Evolutionary conservation across 2,888 invertebrate species (phyloP), one percentile per base, ranked within the genome.

Genomic region (Eumerus sabulonum): DNA sequence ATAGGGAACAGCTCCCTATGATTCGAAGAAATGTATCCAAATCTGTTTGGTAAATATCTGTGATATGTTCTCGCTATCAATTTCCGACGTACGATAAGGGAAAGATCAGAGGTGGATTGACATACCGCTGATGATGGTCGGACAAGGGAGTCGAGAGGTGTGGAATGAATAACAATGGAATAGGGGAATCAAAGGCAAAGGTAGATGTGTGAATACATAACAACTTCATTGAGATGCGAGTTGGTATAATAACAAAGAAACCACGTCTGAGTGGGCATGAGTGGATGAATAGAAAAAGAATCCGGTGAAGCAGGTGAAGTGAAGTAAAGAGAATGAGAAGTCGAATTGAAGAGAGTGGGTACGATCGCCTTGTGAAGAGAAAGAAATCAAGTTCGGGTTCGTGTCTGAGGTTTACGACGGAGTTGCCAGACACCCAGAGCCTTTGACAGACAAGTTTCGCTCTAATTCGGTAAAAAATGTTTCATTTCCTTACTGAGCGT

Each of bases 41-140:
- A 63, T 63, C 70, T 42, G 9, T 51, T 68, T 12, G 45, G 68
- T 42, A 51, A 68, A 68, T 51, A 68, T 38, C 40, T 48, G 13
- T 42, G 70, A 62, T 62, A 62, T 53, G 47, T 47, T 40, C 36
- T 56, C 36, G 19, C 36, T 44, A n/a, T 44, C 51, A 57, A 4
- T 45, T 57, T 36, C n/a, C 9, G 16, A 45, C 44, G 13, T 16
- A 57, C 17, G 42, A 14, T n/a, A 19, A 17, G 17, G 12, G 50
- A 1, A 27, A 19, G 27, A 27, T 56, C 12, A 36, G 16, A 1
- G n/a, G n/a, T n/a, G n/a, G n/a, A n/a, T n/a, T n/a, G n/a, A n/a
- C n/a, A n/a, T n/a, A n/a, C n/a, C n/a, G 27, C 27, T 27, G 27
- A 27, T 7, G 27, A 7, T 27, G 3, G 27, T 27, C 7, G 27